Conservation (phyloP, 1,140 invertebrate genomes). For the Scaptomyza pallida region DNA sequence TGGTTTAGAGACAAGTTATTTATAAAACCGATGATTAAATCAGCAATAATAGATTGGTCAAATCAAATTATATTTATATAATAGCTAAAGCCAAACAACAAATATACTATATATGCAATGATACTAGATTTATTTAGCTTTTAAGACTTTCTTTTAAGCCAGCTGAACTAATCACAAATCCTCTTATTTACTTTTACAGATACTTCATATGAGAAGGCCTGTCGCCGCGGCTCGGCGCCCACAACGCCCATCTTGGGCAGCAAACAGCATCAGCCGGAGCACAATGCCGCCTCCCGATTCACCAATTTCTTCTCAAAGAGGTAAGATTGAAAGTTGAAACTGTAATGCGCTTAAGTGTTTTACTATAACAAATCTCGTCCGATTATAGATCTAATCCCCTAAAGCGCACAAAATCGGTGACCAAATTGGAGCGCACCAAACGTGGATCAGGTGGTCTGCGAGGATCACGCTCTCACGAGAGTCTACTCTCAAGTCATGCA, state of each 20-base stretch:
- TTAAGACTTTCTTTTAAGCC: too few relatives aligned
- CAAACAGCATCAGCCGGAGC: conserved; percentile 80
- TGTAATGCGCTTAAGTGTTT: background rate
- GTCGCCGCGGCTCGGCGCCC: conserved; percentile 92
- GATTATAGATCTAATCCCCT: conserved; percentile 92
- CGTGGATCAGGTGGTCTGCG: conserved; percentile 85
- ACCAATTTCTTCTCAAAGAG: conserved; percentile 96
- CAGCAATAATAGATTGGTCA: background rate
- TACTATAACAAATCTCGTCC: background rate
- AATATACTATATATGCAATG: too few relatives aligned
- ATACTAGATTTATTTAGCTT: too few relatives aligned
- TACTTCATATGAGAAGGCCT: conserved; percentile 95
- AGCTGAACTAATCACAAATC: conserved; percentile 28
- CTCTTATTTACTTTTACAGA: conserved; percentile 87
- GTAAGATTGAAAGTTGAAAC: conserved; percentile 36
- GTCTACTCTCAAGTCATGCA: conserved; percentile 91
- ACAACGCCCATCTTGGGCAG: conserved; percentile 91
- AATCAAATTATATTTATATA: too few relatives aligned
- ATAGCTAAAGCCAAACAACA: too few relatives aligned
- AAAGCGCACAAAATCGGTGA: conserved; percentile 96
- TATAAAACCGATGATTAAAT: conserved; percentile 36
- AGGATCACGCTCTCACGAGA: conserved; percentile 91
- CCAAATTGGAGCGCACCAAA: conserved; percentile 93
- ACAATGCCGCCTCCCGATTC: conserved; percentile 86
- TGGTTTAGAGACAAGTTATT: conserved; percentile 40